phyloP scores from a whole-genome alignment of 2,888 invertebrate genomes.

The Darwinula stevensoni region DNA sequence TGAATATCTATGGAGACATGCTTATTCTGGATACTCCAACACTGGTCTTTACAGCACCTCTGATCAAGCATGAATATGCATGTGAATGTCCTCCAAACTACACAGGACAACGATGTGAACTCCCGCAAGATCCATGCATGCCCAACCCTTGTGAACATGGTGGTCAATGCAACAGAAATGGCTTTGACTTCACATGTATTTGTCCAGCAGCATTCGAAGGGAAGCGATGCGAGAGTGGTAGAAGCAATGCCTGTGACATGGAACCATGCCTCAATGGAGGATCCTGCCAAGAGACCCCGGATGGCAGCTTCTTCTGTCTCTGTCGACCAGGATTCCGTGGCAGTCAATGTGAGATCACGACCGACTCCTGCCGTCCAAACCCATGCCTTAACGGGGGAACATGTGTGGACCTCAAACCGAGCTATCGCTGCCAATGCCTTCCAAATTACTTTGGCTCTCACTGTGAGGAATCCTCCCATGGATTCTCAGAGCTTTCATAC shows the following conservation, averaged over 20 bases:
- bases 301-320: constrained; percentile 64
- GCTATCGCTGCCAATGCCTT: constrained; percentile 44
- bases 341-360: constrained; percentile 50
- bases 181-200: constrained; percentile 49
- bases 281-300: constrained; percentile 59
- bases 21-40: constrained; percentile 49
- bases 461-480: constrained; percentile 66
- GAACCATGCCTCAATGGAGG: constrained; percentile 75
- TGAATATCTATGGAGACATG: constrained; percentile 21
- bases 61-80: constrained; percentile 38
- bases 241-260: constrained; percentile 50
- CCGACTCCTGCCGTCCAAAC: constrained; percentile 68
- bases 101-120: constrained; percentile 48
- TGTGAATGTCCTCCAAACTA: constrained; percentile 61
- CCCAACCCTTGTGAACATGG: constrained; percentile 63
- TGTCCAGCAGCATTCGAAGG: constrained; percentile 52
- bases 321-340: constrained; percentile 76
- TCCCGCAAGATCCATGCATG: constrained; percentile 62
- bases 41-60: constrained; percentile 51
- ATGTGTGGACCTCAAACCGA: constrained; percentile 60
- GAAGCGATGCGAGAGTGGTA: constrained; percentile 48
- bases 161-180: constrained; percentile 52
- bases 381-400: constrained; percentile 72
- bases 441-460: constrained; percentile 59
- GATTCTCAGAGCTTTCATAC: constrained; percentile 62